Base-by-base conservation (phyloP, 2,113 vertebrate genomes). In the Rhabdomys dilectus region DNA sequence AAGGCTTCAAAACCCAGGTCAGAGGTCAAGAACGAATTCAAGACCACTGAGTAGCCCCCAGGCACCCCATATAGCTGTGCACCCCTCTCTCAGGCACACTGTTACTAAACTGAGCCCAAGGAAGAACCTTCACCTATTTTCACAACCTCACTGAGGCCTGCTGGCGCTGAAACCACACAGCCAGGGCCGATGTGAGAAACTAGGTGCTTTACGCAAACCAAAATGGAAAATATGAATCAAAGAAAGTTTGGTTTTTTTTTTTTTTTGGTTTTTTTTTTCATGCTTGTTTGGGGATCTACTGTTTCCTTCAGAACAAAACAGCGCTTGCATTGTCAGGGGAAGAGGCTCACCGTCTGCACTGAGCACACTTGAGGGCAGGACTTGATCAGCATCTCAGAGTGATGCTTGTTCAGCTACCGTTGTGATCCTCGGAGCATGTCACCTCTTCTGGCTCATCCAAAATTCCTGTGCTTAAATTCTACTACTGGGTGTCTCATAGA, bases 221-320 rank as follows among this genome's bases (percentile, higher is more conserved):
- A 84, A 51, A 94, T 89, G 94, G 97, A 97, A 97, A 97, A 93
- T 53, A 91, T 97, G 72, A 96, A 96, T 96, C 89, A 68, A 89
- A 51, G 36, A 16, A 70, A 51, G 39, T 39, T n/a, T 60, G 21
- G 3, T 39, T 92, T 45, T 62, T 31, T 53, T 96, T 93, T 94
- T 77, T 95, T 64, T 53, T 36, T 92, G 39, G 58, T n/a, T 48
- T 96, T 93, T 95, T 77, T 96, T 64, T 93, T 3, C 70, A 76
- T 81, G 34, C 82, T 76, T 93, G 48, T 96, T 96, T 77, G 91
- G 73, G 15, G 78, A 75, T 51, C 39, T 92, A 68, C 64, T 53
- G n/a, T 85, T 94, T 93, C 85, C 80, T 91, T 95, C 42, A 88
- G 39, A 92, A 84, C 75, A 96, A 95, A 97, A 53, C 88, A 93